Conservation (phyloP, 2,888 invertebrate species). For the Hypselothyrea guttata region DNA sequence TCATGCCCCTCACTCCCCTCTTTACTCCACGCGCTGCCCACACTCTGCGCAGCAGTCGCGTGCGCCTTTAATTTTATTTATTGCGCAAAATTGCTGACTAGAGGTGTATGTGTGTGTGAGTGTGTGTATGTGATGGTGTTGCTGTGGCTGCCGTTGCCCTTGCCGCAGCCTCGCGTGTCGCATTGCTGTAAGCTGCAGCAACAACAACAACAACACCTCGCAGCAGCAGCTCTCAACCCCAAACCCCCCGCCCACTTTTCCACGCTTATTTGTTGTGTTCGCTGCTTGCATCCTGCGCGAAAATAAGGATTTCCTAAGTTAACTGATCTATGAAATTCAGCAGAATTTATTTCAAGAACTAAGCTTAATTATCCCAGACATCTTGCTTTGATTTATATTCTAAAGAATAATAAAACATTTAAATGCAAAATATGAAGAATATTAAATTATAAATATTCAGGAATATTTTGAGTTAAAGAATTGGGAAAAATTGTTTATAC, state of each 20-base stretch:
- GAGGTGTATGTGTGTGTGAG: conserved; percentile 43
- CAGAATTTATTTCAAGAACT: no score
- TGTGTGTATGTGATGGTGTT: conserved; percentile 26
- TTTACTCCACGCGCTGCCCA: no score
- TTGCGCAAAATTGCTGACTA: conserved; percentile 69
- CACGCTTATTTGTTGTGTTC: conserved; percentile 18
- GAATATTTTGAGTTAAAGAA: no score
- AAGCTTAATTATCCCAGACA: no score
- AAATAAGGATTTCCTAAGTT: conserved; percentile 3
- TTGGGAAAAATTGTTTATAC: no score
- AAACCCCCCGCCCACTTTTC: neutral
- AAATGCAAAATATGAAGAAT: neutral
- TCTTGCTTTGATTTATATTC: no score
- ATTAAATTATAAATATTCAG: no score
- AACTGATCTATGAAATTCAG: no score
- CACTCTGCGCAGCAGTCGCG: conserved; percentile 44
- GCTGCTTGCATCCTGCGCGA: conserved; percentile 7
- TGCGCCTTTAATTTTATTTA: conserved; percentile 75
- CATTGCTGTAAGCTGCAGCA: conserved; percentile 63
- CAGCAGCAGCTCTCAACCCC: neutral
- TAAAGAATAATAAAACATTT: no score
- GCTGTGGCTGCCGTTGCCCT: conserved; percentile 9
- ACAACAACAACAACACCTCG: conserved; percentile 14
- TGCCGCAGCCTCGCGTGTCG: conserved; percentile 71
- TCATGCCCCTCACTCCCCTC: neutral